Evolutionary conservation across 1,140 invertebrate species (phyloP), one percentile per base, ranked within the genome.

Genomic region (Cylas formicarius): DNA sequence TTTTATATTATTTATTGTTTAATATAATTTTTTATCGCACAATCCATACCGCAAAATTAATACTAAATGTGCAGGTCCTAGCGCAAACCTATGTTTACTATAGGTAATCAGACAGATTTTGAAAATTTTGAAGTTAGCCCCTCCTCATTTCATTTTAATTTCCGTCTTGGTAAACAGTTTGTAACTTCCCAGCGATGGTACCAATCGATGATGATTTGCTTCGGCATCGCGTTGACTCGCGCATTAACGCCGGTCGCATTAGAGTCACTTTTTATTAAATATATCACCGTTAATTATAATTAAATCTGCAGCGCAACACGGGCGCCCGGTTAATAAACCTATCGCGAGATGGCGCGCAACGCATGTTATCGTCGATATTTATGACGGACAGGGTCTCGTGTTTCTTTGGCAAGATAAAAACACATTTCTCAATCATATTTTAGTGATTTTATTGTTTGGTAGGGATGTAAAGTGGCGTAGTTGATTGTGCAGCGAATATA

Each of bases 361-460:
- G 44, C 48, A 44, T 54, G 52, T 54, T 44, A 26, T 38, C 40
- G 35, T 38, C 32, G 53, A 57, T 59, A 62, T 62, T 62, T 62
- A 62, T 62, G 55, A 53, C 48, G 46, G 44, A 50, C 58, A 50
- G 32, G 36, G n/a, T n/a, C n/a, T 44, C 55, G 51, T 62, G 61
- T 62, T 58, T 50, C 52, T 50, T 39, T 49, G 33, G 44, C 52
- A 51, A 56, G 60, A 57, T 57, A 62, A 62, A 62, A 61, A 60
- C 44, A 52, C 59, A 62, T 60, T 60, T 60, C 55, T 62, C 63
- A 65, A 65, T 65, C 62, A 65, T 65, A 65, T 65, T 62, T 65
- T 62, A 63, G 60, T 60, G 50, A 65, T 65, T 65, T 65, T 65
- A 65, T 65, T 65, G 63, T 65, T 65, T 62, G 48, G 58, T 50